Base-by-base conservation (phyloP, 2,888 invertebrate species). In the Hyles lineata region DNA sequence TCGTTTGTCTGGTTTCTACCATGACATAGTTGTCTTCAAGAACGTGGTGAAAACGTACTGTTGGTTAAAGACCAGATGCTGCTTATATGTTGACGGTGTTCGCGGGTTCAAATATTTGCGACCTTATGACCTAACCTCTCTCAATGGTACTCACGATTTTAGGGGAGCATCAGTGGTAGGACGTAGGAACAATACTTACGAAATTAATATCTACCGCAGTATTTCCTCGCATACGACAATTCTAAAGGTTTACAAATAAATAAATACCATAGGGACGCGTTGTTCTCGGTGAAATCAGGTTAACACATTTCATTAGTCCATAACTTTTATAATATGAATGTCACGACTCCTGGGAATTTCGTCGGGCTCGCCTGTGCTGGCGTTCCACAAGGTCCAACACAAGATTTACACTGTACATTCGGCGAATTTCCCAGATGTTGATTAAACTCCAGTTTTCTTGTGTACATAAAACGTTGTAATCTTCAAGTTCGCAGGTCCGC, bases 251-350 rank as follows among this genome's bases (percentile, higher is more conserved):
- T 23, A 60, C 25, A 60, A 61, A 25, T 25, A 19, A 62, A 50
- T 67, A 50, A 43, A 72, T 67, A 58, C 35, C 29, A 32, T 58
- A 25, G 23, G 15, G 32, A 73, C 76, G 80, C 78, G 82, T 78
- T 75, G 78, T 77, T 77, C 80, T 76, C 78, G 78, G 80, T 82
- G 81, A 82, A 84, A 84, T 83, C 76, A 83, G 83, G 80, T 85
- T 83, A 76, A 75, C 80, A 77, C 83, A 84, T 86, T 86, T 86
- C 81, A 84, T 81, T 80, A 79, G 79, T 78, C 79, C 79, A 81
- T 81, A 86, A 84, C 85, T 87, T 85, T 85, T 82, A 82, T 80
- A 85, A 83, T 84, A 85, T 83, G 78, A 85, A 84, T 83, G 85
- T 82, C 82, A 79, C 75, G 78, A 76, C 77, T 77, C 76, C 79